phyloP scores from a whole-genome alignment of 2,113 vertebrate species.

The Elgaria multicarinata region DNA sequence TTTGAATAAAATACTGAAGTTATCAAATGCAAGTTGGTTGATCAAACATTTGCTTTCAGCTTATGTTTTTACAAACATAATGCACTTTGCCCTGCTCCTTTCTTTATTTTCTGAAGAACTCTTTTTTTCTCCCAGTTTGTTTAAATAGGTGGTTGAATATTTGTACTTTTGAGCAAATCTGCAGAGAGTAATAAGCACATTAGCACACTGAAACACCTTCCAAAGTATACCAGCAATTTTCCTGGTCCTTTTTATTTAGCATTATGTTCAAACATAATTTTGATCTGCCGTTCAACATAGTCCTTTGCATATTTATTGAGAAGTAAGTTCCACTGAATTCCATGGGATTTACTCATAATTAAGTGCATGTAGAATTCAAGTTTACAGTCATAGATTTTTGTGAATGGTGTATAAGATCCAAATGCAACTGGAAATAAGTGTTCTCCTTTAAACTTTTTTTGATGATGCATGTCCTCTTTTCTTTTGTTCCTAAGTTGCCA shows the following conservation, averaged over 20 bases:
- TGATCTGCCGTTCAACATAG: not conserved
- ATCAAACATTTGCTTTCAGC: conserved; percentile 65
- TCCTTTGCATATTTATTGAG: not conserved
- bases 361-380: not conserved
- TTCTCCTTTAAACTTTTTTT: no score
- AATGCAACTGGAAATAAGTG: not conserved
- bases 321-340: not conserved
- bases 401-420: not conserved
- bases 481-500: no score
- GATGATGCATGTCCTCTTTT: no score
- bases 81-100: not conserved
- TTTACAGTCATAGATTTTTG: not conserved
- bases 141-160: conserved; percentile 45
- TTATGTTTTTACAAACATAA: conserved; percentile 45
- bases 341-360: not conserved
- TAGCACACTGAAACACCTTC: not conserved
- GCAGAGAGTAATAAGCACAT: not conserved
- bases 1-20: conserved; percentile 47
- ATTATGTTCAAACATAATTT: not conserved
- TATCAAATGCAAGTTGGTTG: conserved; percentile 49
- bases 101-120: conserved; percentile 40
- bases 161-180: conserved; percentile 45
- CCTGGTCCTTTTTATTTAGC: not conserved
- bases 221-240: not conserved
- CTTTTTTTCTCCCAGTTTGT: conserved; percentile 34